These are phyloP conservation scores for Lepilemur ruficaudatus DNA, from an alignment of 2,797 vertebrate genomes.

Conservation along the genomic window DNA sequence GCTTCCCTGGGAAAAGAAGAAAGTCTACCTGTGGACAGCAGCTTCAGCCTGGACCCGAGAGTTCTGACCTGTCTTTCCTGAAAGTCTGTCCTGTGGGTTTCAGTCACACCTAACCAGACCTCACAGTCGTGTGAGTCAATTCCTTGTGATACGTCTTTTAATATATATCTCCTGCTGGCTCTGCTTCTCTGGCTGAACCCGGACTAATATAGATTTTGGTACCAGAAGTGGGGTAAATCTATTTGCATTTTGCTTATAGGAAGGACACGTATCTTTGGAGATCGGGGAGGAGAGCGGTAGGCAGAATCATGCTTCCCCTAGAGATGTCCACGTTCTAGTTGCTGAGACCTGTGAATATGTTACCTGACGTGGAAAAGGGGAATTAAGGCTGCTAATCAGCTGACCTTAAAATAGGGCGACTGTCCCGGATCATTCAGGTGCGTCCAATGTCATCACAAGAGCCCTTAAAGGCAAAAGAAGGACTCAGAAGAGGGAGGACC, in stretches of 20 bases:
- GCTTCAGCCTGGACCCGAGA: background rate
- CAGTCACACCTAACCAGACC: background rate
- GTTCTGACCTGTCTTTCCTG: background rate
- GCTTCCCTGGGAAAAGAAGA: background rate
- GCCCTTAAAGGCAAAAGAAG: background rate
- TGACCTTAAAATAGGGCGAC: background rate
- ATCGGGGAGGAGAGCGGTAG: background rate
- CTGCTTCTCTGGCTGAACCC: background rate
- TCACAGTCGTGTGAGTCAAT: background rate
- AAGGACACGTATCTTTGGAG: background rate
- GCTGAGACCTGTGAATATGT: background rate
- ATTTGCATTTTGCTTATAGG: background rate
- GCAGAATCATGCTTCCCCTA: background rate
- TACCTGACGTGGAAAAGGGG: background rate
- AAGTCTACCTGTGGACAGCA: background rate
- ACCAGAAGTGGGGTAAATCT: background rate
- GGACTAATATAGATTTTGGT: background rate
- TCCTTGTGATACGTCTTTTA: background rate
- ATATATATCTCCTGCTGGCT: background rate
- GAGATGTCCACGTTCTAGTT: background rate
- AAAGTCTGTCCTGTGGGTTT: background rate
- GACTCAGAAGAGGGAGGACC: background rate
- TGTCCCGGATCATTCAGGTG: background rate
- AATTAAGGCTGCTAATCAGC: background rate
- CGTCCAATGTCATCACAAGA: background rate